Percentiles rank a stretch among this genome's conserved stretches.
Evolutionary conservation across 2,888 invertebrate genomes (phyloP).

Genomic region (Cataglyphis altisquamis): DNA sequence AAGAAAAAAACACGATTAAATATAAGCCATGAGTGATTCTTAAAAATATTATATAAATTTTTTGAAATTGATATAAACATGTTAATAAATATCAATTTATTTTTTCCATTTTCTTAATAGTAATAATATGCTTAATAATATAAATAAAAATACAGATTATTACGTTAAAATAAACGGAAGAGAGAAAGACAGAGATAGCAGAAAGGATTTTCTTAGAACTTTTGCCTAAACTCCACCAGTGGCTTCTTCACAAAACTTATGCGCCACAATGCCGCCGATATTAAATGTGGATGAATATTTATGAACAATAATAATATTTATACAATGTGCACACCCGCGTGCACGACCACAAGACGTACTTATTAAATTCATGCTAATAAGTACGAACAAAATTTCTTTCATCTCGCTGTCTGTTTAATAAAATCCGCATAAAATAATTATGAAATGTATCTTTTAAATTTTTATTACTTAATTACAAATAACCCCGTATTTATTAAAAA

Average conservation of each 20-base stretch:
- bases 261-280: conserved; percentile 72
- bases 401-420: conserved; percentile 13
- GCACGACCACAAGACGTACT: conserved; percentile 63
- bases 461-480: not conserved
- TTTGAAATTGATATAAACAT: not conserved
- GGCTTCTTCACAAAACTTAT: conserved; percentile 68
- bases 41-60: not conserved
- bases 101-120: not conserved
- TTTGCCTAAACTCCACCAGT: conserved; percentile 67
- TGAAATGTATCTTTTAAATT: not conserved
- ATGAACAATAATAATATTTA: conserved; percentile 83
- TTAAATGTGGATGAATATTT: conserved; percentile 84
- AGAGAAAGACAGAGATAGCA: conserved; percentile 16
- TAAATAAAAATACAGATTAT: conserved; percentile 66
- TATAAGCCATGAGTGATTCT: not conserved
- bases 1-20: not conserved
- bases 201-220: conserved; percentile 71
- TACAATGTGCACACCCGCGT: conserved; percentile 75
- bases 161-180: conserved; percentile 61
- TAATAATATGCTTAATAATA: conserved; percentile 56
- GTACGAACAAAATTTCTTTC: conserved; percentile 53
- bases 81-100: not conserved
- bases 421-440: conserved; percentile 15
- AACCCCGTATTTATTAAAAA: not conserved
- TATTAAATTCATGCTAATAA: conserved; percentile 83